Evolutionary conservation across 2,113 vertebrate species (phyloP), one percentile per base, ranked within the genome.

Genomic region (Bostrychus sinensis): DNA sequence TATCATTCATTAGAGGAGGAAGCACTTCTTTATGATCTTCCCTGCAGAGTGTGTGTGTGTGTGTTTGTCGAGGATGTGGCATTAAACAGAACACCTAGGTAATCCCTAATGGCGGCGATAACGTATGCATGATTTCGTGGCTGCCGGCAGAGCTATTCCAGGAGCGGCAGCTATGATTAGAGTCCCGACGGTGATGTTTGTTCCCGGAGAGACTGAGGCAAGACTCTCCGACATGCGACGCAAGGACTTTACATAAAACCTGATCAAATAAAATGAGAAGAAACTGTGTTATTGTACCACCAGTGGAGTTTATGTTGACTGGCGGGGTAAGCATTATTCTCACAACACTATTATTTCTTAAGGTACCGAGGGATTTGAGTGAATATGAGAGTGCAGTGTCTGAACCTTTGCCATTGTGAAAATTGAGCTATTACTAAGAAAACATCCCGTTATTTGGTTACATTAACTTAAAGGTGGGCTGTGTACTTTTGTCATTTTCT

Each of bases 101-200:
- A 84, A 88, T 90, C 84, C 81, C 85, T 85, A 77, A 90, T 87
- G 87, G 80, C 85, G 78, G 43, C 70, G 82, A 59, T 77, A 86
- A 89, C 85, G 54, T 80, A 85, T 87, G 82, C 84, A 86, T 85
- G 79, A 86, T 84, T 89, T 85, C 75, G 65, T 78, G 85, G 87
- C 89, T 88, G 81, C 75, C 70, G 89, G 89, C 78, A 65, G 66
- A 86, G 77, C 88, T 90, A 90, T 92, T 91, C 86, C 75, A 79
- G 82, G 86, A 85, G 77, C 75, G 79, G 80, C 81, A 82, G 80
- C 87, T 78, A 85, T 82, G 80, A 86, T 89, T 78, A 83, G 75
- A 50, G 23, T 88, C 77, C 70, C 81, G 63, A 56, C 7, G 60
- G 70, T 66, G 64, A 72, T 79, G 76, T 84, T 88, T 88, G 71